Conservation (phyloP, 2,888 invertebrate species). For the Dynastes tityus region DNA sequence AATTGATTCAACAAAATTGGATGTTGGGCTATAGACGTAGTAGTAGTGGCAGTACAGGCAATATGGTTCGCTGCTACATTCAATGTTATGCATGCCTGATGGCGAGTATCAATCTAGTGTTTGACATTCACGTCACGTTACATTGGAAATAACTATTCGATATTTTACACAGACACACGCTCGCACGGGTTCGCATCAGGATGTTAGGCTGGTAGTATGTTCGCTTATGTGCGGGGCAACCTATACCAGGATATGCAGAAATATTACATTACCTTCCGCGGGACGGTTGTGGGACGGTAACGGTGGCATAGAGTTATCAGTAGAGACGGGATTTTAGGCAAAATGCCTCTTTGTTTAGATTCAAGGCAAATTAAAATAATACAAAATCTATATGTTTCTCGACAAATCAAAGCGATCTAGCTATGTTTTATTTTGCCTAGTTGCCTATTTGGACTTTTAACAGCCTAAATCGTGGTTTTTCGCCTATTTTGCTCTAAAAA, state of each 20-base stretch:
- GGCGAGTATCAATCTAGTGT: conserved; percentile 66
- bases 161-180: conserved; percentile 59
- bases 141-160: conserved; percentile 65
- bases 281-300: conserved; percentile 41
- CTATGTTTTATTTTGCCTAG: too few relatives aligned
- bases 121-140: conserved; percentile 67
- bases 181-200: background rate
- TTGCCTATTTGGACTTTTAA: too few relatives aligned
- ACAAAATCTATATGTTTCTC: too few relatives aligned
- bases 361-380: too few relatives aligned
- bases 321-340: too few relatives aligned
- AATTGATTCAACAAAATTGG: conserved; percentile 63
- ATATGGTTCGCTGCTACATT: conserved; percentile 57
- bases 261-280: conserved; percentile 48
- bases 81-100: conserved; percentile 63
- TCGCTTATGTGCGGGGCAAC: background rate
- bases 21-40: conserved; percentile 57
- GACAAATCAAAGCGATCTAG: too few relatives aligned
- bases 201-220: background rate
- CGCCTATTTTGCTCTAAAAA: too few relatives aligned
- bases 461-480: too few relatives aligned
- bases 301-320: background rate
- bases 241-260: conserved; percentile 18
- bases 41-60: conserved; percentile 49
- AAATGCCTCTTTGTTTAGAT: too few relatives aligned